Base-by-base conservation (phyloP, 2,113 vertebrate species). In the Neolamprologus cancellatus region DNA sequence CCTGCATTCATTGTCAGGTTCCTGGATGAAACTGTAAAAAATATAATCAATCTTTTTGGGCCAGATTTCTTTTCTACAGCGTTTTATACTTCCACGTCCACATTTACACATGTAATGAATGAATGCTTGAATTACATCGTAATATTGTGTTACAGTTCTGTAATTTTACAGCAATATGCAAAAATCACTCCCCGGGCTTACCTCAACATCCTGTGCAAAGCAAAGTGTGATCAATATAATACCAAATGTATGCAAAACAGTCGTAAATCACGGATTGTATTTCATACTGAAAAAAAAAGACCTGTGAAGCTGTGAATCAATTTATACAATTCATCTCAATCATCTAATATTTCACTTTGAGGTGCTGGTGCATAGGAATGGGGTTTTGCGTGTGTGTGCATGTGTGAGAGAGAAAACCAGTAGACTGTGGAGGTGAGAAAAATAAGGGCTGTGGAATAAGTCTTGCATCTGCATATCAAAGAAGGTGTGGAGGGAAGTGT, bases 381-480 rank as follows among this genome's bases (percentile, higher is more conserved):
- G 9, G 46, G 18, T 30, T 44, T 52, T 71, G 50, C 71, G 79
- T 76, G 44, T 76, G 25, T 48, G 44, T 64, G 79, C 28, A 11
- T 76, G 13, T 25, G 69, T 23, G n/a, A 18, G 39, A 32, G 28
- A 28, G 52, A 7, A 36, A 85, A 20, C 44, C 34, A 32, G 39
- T n/a, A 46, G 78, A 89, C 59, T 61, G 54, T 64, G 85, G 54
- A 86, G 61, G 82, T 36, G 85, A 66, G 87, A 48, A 59, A 83
- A 69, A 81, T 14, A 87, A 30, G 50, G 34, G 79, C 81, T 85
- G 79, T 46, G 66, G 32, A 84, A 87, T 84, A 79, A 83, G 81
- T 50, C 36, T 32, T 5, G 23, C 83, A 93, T 95, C 91, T 94
- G 83, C 94, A 95, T 93, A 94, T 93, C 91, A 95, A 95, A 95